Percentiles rank a stretch among this genome's conserved stretches.
phyloP scores from a whole-genome alignment of 1,140 invertebrate genomes.

The Trachymyrmex septentrionalis region DNA sequence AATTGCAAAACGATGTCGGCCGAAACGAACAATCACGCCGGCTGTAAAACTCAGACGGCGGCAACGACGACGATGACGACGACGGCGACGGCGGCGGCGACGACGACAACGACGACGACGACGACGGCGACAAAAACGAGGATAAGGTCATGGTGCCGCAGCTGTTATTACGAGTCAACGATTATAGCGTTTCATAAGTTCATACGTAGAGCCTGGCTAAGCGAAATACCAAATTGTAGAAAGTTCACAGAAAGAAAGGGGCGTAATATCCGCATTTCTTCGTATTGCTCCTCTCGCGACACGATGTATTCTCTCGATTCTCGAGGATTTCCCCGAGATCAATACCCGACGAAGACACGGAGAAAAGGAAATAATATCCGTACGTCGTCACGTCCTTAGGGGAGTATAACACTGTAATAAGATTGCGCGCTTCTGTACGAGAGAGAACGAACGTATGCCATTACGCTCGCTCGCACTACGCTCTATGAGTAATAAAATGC shows the following conservation, averaged over 20 bases:
- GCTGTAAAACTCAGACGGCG: conserved; percentile 38
- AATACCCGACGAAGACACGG: conserved; percentile 51
- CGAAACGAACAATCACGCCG: conserved; percentile 34
- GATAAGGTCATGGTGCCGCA: conserved; percentile 7
- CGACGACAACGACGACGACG: background rate
- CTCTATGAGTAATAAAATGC: conserved; percentile 51
- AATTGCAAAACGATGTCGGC: conserved; percentile 52
- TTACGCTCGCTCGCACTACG: conserved; percentile 14
- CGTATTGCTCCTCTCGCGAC: conserved; percentile 16
- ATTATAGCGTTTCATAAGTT: conserved; percentile 56
- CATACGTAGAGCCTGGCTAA: conserved; percentile 37
- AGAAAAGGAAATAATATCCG: conserved; percentile 62
- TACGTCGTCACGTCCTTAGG: conserved; percentile 54
- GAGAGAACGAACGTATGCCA: conserved; percentile 11
- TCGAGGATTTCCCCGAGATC: conserved; percentile 55
- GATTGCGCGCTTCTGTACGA: conserved; percentile 5
- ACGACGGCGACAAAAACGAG: background rate
- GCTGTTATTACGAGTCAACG: conserved; percentile 53
- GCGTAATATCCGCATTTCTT: conserved; percentile 56
- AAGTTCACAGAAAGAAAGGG: conserved; percentile 38
- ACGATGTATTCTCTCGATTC: conserved; percentile 54
- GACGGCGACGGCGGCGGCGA: background rate
- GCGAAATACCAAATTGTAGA: conserved; percentile 48
- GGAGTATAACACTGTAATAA: conserved; percentile 59
- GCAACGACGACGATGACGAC: background rate